A percentile compares a stretch with the other conserved stretches of the same genome.
phyloP scores from a whole-genome alignment of 1,140 invertebrate species.

The Trachymyrmex cornetzi region DNA sequence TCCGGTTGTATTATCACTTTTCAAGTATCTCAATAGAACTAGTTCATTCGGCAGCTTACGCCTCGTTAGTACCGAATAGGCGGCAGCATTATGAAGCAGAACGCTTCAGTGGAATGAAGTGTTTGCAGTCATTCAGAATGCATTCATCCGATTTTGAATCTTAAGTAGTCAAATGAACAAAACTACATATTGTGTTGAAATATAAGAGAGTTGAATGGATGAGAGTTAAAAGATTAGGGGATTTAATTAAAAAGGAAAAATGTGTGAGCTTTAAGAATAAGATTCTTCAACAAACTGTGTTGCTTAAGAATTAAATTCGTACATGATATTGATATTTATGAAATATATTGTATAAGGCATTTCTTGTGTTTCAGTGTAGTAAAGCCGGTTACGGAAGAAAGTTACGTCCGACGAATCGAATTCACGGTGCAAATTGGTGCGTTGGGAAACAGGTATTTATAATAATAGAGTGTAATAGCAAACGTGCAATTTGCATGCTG shows the following conservation, averaged over 20 bases:
- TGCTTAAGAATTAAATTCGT: neutral
- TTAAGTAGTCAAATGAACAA: slow-evolving; percentile 41
- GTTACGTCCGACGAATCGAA: slow-evolving; percentile 57
- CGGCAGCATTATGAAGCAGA: slow-evolving; percentile 59
- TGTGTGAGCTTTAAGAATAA: neutral
- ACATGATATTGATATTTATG: neutral
- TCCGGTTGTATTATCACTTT: slow-evolving; percentile 70
- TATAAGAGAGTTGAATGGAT: neutral
- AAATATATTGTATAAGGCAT: slow-evolving; percentile 1
- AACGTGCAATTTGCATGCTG: slow-evolving; percentile 61
- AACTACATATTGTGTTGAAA: slow-evolving; percentile 22
- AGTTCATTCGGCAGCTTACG: slow-evolving; percentile 72
- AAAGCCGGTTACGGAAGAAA: slow-evolving; percentile 37
- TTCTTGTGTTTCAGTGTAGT: slow-evolving; percentile 71
- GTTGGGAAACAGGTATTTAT: slow-evolving; percentile 70
- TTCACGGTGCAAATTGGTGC: slow-evolving; percentile 67
- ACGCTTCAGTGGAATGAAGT: slow-evolving; percentile 36
- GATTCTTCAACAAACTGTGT: neutral
- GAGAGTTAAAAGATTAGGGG: neutral
- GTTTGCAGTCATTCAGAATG: slow-evolving; percentile 46
- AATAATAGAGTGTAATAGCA: slow-evolving; percentile 59
- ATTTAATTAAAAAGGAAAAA: neutral
- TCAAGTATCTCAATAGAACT: slow-evolving; percentile 74
- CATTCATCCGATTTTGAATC: slow-evolving; percentile 36
- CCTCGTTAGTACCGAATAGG: slow-evolving; percentile 71